Base-by-base conservation (phyloP, 2,888 invertebrate genomes). In the Troides helena region DNA sequence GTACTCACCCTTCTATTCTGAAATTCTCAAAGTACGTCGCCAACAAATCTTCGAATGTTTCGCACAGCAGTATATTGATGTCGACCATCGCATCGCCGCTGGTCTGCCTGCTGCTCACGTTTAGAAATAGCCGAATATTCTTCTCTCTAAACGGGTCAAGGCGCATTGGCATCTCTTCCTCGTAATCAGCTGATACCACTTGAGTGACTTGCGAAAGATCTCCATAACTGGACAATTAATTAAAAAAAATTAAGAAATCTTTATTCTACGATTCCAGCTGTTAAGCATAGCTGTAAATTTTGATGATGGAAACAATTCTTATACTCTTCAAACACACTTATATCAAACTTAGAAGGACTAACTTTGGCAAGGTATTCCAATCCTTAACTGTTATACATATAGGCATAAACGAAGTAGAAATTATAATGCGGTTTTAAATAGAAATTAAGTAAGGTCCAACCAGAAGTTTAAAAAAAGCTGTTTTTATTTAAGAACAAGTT, bases 1-100 rank as follows among this genome's bases (percentile, higher is more conserved):
- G 12, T 58, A 73, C 96, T 85, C 95, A 92, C 77, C 95, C 94
- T 85, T 97, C 97, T 80, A 98, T 96, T 70, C 93, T 93, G 79
- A 97, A 97, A 81, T 96, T 96, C 60, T 96, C 94, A 81, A 97
- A 98, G 82, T 98, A 98, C 0, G 96, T 96, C 79, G 96, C 95
- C 5, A 96, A 89, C 14, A 97, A 87, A 73, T 97, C 97, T 7
- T 95, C 94, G 46, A 96, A 94, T 74, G 97, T 97, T 83, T 97
- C 97, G 83, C 97, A 97, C 75, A 97, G 95, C 76, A 96, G 95
- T 94, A 98, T 95, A 79, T 97, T 96, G 89, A 97, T 97, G 6
- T 97, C 96, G n/a, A 96, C 95, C 86, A 96, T 95, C n/a, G 95
- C 90, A 25, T 94, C 93, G 0, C 93, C 85, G 0, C 71, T 87